Evolutionary conservation across 2,797 vertebrate species (phyloP).

Genomic region (Garrulus glandarius): DNA sequence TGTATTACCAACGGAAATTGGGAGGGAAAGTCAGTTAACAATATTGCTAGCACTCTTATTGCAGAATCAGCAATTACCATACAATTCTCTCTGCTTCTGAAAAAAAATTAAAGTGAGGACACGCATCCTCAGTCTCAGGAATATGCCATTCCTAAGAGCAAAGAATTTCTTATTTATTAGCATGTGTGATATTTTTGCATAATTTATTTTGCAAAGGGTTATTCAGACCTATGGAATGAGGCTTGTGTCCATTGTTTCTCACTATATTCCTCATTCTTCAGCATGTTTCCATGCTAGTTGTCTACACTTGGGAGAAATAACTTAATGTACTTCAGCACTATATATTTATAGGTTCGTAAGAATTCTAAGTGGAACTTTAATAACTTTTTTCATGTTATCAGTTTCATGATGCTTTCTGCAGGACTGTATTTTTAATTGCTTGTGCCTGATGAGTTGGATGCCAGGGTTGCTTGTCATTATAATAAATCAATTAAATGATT

Average conservation of each 20-base stretch:
- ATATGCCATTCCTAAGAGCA: neutral
- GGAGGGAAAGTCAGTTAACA: neutral
- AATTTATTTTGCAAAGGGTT: neutral
- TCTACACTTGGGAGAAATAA: neutral
- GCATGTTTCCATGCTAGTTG: neutral
- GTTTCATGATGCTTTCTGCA: neutral
- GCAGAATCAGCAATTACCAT: neutral
- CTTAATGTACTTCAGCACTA: neutral
- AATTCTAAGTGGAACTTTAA: neutral
- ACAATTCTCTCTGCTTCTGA: neutral
- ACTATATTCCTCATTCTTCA: neutral
- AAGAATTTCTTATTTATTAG: neutral
- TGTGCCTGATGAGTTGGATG: neutral
- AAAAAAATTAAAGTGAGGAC: neutral
- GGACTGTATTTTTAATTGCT: slow-evolving; percentile 16
- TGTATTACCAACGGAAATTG: neutral
- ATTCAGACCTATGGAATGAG: neutral
- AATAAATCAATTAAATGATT: neutral
- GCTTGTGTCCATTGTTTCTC: neutral
- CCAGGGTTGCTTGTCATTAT: neutral
- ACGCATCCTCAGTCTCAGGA: neutral
- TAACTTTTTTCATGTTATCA: neutral
- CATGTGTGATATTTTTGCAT: neutral
- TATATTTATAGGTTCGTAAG: neutral
- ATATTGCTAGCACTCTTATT: neutral